Conservation (phyloP, 2,888 invertebrate species). For the Noctuana brunneofusca region DNA sequence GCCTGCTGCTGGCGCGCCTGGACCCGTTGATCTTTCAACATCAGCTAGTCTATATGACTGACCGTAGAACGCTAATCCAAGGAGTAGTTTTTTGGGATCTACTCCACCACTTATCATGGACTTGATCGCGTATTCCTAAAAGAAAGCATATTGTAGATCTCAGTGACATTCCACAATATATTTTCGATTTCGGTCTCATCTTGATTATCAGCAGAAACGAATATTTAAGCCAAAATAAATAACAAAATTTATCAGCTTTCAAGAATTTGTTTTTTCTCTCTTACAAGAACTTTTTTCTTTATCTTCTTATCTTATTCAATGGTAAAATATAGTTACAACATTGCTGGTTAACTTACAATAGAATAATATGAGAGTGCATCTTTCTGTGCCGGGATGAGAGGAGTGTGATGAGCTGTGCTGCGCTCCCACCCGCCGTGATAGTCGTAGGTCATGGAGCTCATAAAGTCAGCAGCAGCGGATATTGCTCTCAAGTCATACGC, state of each 20-base stretch:
- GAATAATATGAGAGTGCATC: slow-evolving; percentile 90
- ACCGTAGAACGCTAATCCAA: slow-evolving; percentile 94
- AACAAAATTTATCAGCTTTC: too few relatives aligned
- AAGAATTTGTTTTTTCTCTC: too few relatives aligned
- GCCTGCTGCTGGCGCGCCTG: slow-evolving; percentile 86
- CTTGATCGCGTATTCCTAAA: slow-evolving; percentile 91
- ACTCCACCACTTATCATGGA: slow-evolving; percentile 89
- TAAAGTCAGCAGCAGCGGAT: slow-evolving; percentile 88
- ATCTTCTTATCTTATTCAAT: too few relatives aligned
- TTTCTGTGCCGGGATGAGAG: slow-evolving; percentile 85
- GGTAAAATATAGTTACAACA: too few relatives aligned
- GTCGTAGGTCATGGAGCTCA: slow-evolving; percentile 94
- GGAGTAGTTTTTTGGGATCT: slow-evolving; percentile 88
- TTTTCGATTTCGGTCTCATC: too few relatives aligned
- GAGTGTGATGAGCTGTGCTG: slow-evolving; percentile 91
- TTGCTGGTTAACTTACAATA: slow-evolving; percentile 79
- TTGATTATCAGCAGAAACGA: too few relatives aligned
- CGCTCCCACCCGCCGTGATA: slow-evolving; percentile 95
- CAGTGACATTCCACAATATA: background rate
- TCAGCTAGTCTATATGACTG: slow-evolving; percentile 89
- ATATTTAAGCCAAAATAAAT: too few relatives aligned
- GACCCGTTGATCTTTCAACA: slow-evolving; percentile 57
- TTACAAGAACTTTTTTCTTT: too few relatives aligned
- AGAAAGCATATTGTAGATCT: slow-evolving; percentile 33
- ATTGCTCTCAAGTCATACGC: slow-evolving; percentile 91